Evolutionary conservation across 2,888 invertebrate species (phyloP).

Genomic region (Laspeyria flexula): DNA sequence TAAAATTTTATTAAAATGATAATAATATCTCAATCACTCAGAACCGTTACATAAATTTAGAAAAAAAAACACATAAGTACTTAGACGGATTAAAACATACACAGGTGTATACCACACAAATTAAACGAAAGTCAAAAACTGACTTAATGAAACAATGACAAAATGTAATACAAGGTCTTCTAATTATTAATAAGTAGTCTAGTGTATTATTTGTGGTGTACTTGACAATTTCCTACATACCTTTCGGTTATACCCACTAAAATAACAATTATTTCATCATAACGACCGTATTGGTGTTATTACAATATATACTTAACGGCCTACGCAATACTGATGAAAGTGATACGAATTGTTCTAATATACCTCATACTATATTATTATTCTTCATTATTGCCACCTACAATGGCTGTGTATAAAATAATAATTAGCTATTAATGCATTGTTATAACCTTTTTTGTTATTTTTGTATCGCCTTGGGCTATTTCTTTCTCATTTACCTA

Average conservation of each 20-base stretch:
- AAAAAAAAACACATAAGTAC: too few species aligned
- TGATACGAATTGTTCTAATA: conserved; percentile 18
- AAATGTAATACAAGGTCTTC: neutral
- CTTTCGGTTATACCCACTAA: neutral
- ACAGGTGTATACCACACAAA: too few species aligned
- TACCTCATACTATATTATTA: conserved; percentile 44
- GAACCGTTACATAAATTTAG: too few species aligned
- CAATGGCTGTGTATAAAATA: conserved; percentile 32
- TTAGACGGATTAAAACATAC: too few species aligned
- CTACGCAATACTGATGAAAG: conserved; percentile 21
- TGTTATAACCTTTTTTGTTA: neutral
- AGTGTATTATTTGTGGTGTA: neutral
- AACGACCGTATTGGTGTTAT: neutral
- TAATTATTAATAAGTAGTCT: neutral
- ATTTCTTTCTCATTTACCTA: neutral
- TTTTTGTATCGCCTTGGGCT: conserved; percentile 1
- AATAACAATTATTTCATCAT: neutral
- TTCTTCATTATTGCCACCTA: conserved; percentile 54
- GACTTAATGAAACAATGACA: too few species aligned
- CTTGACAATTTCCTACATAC: neutral
- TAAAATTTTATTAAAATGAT: too few species aligned
- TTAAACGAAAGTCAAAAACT: too few species aligned
- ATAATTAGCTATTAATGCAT: conserved; percentile 10
- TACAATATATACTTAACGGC: conserved; percentile 26
- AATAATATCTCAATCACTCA: too few species aligned